Base-by-base conservation (phyloP, 2,113 vertebrate species). In the Rhineura floridana region DNA sequence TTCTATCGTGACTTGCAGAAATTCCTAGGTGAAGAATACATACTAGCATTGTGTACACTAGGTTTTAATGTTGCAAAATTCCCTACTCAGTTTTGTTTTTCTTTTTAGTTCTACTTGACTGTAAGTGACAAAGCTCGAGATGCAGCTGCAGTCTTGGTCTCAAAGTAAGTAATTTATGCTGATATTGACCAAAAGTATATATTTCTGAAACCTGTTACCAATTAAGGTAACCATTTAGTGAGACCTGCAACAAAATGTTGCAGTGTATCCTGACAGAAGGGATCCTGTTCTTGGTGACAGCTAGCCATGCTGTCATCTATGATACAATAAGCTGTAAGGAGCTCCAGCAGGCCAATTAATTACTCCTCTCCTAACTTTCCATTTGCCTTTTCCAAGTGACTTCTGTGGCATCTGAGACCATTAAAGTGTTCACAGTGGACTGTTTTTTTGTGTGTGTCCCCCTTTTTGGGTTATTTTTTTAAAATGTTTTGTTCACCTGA, bases 61-160 rank as follows among this genome's bases (percentile, higher is more conserved):
- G 6, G 5, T 90, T 39, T 52, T 88, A 69, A 88, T 1, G 42
- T 6, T 48, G 4, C 86, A 89, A 86, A 67, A 44, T 90, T 1
- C 79, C 77, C 89, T 44, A 91, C 36, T 80, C 63, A 69, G 3
- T 88, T 81, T 85, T 90, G 30, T 67, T 91, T 92, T 83, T 91
- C 59, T 67, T 90, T 91, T 67, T 90, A 99, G 98, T 97, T 97
- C 73, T 99, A 99, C 92, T 95, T 99, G 83, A 94, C 96, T 21
- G 98, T 99, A 93, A 97, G 96, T 39, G 98, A 99, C 91, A 98
- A 97, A 95, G 96, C 98, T 81, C 97, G 98, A 67, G 97, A 98
- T 87, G 98, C 98, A 46, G 98, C 99, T 90, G 97, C 98, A 17
- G 97, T 99, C 3, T 97, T 99, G 7, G 95, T 99, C 83, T 99